These are phyloP conservation scores for Mugil cephalus DNA, from an alignment of 2,113 vertebrate species.

Conservation along the genomic window DNA sequence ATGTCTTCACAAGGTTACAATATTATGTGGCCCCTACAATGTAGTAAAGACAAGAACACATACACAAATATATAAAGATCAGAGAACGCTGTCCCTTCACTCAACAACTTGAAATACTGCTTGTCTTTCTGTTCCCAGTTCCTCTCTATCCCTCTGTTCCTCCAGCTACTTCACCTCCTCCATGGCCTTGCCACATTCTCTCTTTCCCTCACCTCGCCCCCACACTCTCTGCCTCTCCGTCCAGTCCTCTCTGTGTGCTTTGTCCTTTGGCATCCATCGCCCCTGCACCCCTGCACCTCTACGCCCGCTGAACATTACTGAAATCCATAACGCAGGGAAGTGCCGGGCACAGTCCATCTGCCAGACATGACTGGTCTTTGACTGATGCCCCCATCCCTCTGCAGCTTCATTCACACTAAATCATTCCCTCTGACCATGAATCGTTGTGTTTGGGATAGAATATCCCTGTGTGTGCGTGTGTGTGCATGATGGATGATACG, in stretches of 20 bases:
- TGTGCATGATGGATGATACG: constrained; percentile 46
- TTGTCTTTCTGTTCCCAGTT: neutral
- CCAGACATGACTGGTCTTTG: constrained; percentile 37
- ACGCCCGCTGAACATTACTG: constrained; percentile 30
- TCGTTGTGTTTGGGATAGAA: constrained; percentile 28
- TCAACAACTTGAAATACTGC: constrained; percentile 45
- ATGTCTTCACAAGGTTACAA: too few species aligned
- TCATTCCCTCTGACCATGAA: constrained; percentile 57
- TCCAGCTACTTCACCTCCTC: constrained; percentile 54
- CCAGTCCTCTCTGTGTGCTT: constrained; percentile 40
- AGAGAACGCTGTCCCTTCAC: constrained; percentile 42
- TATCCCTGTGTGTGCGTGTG: constrained; percentile 25
- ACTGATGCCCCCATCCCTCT: constrained; percentile 38
- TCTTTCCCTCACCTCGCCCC: constrained; percentile 66
- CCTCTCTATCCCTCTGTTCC: neutral
- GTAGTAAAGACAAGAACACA: too few species aligned
- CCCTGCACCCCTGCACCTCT: constrained; percentile 2
- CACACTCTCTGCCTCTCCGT: constrained; percentile 57
- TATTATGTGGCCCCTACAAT: too few species aligned
- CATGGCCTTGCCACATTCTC: constrained; percentile 61
- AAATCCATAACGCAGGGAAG: constrained; percentile 59
- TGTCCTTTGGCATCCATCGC: constrained; percentile 62
- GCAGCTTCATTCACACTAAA: constrained; percentile 33
- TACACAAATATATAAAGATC: neutral
- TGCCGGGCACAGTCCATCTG: constrained; percentile 35